These are phyloP conservation scores for Gorsachius magnificus DNA, from an alignment of 2,797 vertebrate species.

Conservation along the genomic window DNA sequence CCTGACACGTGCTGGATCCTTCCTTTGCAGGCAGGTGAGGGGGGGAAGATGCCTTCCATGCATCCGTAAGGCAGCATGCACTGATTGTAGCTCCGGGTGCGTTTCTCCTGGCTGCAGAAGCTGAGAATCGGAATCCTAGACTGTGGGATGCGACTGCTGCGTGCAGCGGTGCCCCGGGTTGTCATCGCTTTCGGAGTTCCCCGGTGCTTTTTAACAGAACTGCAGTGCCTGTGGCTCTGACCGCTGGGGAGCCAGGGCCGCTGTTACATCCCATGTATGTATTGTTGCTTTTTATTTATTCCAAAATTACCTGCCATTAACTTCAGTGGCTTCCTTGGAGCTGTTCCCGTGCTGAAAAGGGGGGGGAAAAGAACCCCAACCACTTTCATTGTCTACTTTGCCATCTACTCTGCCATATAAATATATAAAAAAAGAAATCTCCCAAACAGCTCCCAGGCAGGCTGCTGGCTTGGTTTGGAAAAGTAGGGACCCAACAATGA, in stretches of 20 bases:
- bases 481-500: background rate
- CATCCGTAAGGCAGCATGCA: rapidly evolving
- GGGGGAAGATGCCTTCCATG: background rate
- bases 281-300: background rate
- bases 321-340: background rate
- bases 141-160: no score
- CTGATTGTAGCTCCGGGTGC: rapidly evolving
- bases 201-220: background rate
- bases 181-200: no score
- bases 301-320: background rate
- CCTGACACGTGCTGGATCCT: rapidly evolving
- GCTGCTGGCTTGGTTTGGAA: background rate
- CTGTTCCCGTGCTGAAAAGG: background rate
- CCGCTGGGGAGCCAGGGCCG: background rate
- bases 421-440: background rate
- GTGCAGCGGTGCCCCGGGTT: background rate
- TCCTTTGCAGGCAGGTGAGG: rapidly evolving
- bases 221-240: background rate
- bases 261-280: background rate
- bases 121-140: no score
- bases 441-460: background rate
- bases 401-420: background rate
- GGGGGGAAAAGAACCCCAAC: no score
- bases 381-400: background rate
- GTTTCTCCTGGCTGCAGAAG: background rate